Percentiles rank a stretch among this genome's conserved stretches.
Evolutionary conservation across 1,140 invertebrate species (phyloP).

Genomic region (Sweltsa coloradensis): DNA sequence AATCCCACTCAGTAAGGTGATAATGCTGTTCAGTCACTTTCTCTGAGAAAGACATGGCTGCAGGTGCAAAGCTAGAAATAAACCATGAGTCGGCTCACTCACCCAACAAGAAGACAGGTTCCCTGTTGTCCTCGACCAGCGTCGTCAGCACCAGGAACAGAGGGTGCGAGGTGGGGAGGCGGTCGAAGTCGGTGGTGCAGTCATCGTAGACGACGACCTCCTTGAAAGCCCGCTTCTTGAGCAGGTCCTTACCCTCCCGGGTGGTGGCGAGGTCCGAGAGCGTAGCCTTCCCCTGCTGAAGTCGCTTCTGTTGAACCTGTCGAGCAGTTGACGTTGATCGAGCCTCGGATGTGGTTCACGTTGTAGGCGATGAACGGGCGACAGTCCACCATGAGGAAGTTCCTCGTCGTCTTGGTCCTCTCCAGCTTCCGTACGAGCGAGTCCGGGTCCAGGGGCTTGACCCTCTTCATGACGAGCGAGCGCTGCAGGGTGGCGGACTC

Average conservation of each 20-base stretch:
- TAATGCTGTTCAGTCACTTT: too few species aligned
- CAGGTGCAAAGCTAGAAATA: too few species aligned
- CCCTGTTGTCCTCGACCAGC: constrained; percentile 54
- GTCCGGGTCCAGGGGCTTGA: constrained; percentile 24
- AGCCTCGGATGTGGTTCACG: constrained; percentile 52
- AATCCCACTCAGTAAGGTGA: too few species aligned
- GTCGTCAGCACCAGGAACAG: constrained; percentile 52
- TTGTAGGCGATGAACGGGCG: constrained; percentile 61
- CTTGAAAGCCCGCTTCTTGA: constrained; percentile 39
- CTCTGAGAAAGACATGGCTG: too few species aligned
- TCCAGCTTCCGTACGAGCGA: constrained; percentile 19
- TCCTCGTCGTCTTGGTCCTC: constrained; percentile 16
- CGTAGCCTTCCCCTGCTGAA: constrained; percentile 52
- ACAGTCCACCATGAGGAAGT: constrained; percentile 51
- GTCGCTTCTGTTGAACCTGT: constrained; percentile 54
- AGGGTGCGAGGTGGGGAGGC: constrained; percentile 42
- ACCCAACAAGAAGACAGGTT: constrained; percentile 58
- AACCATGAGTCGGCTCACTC: too few species aligned
- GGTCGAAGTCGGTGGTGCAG: constrained; percentile 42
- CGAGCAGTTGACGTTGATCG: constrained; percentile 66
- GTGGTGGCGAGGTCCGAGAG: constrained; percentile 52
- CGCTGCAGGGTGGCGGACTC: constrained; percentile 39
- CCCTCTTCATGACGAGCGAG: constrained; percentile 31
- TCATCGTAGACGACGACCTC: constrained; percentile 63
- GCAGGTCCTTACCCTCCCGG: constrained; percentile 46